Evolutionary conservation across 2,113 vertebrate genomes (phyloP).

Genomic region (Antechinus flavipes): DNA sequence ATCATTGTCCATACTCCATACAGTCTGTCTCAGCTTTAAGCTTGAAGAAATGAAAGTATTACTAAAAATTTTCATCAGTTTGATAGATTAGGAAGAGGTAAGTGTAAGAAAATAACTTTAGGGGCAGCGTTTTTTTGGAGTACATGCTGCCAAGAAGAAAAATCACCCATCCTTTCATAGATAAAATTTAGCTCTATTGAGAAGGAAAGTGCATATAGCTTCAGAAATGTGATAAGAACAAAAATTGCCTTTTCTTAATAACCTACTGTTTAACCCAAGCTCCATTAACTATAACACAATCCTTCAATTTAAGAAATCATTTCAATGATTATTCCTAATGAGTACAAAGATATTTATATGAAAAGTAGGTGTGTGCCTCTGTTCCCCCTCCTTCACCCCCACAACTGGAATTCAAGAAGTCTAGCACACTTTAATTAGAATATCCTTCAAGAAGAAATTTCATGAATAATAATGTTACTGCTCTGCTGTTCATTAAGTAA

Average conservation of each 20-base stretch:
- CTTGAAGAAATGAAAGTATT: not conserved
- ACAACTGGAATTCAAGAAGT: slow-evolving; percentile 65
- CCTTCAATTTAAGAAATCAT: slow-evolving; percentile 76
- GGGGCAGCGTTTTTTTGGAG: not conserved
- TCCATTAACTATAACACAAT: slow-evolving; percentile 70
- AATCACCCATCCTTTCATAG: not conserved
- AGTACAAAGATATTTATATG: slow-evolving; percentile 73
- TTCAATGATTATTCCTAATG: slow-evolving; percentile 76
- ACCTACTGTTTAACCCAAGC: slow-evolving; percentile 57
- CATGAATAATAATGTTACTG: slow-evolving; percentile 65
- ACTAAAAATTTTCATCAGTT: not conserved
- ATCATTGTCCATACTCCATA: not conserved
- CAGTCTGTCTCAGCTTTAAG: not conserved
- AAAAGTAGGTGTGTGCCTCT: slow-evolving; percentile 69
- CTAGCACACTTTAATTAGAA: slow-evolving; percentile 71
- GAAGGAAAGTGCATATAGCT: not conserved
- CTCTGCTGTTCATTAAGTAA: slow-evolving; percentile 59
- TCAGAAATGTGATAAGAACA: not conserved
- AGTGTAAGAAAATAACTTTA: not conserved
- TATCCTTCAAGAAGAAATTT: slow-evolving; percentile 73
- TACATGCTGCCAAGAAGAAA: not conserved
- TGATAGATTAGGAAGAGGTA: not conserved
- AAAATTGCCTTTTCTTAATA: slow-evolving; percentile 48
- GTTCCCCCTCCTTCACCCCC: slow-evolving; percentile 27
- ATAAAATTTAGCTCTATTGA: not conserved